Evolutionary conservation across 92 coral and sea anemone genomes (phyloP).

Genomic region (Phenganax marumi): DNA sequence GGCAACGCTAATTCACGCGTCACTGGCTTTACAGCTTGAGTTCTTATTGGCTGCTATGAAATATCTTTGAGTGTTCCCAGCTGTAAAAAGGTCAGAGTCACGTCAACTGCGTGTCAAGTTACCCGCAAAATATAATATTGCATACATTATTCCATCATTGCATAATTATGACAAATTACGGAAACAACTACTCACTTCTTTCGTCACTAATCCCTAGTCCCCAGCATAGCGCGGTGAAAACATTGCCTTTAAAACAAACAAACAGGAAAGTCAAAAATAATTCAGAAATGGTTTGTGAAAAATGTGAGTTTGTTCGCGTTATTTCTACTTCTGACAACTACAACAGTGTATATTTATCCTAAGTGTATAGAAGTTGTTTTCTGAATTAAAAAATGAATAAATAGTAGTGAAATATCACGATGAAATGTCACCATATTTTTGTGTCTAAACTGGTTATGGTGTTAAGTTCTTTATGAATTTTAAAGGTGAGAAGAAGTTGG

Average conservation of each 20-base stretch:
- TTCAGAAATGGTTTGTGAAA: slow-evolving; percentile 30
- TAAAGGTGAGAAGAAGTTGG: slow-evolving; percentile 89
- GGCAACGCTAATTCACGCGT: too few relatives aligned
- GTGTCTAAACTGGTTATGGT: too few relatives aligned
- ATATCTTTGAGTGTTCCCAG: too few relatives aligned
- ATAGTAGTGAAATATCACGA: too few relatives aligned
- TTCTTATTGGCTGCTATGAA: too few relatives aligned
- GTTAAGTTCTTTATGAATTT: too few relatives aligned
- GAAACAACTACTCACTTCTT: not conserved
- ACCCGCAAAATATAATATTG: not conserved
- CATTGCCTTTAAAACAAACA: not conserved
- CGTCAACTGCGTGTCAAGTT: too few relatives aligned
- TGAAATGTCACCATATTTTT: not conserved
- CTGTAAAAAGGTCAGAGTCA: too few relatives aligned
- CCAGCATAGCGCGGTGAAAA: not conserved
- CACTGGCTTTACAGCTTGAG: too few relatives aligned
- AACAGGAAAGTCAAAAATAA: not conserved
- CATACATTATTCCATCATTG: not conserved
- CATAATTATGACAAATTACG: not conserved
- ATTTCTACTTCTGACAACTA: not conserved
- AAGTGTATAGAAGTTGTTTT: not conserved
- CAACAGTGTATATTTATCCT: not conserved
- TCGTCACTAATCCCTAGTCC: not conserved
- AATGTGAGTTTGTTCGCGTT: slow-evolving; percentile 9
- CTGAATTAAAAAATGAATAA: not conserved